Conservation (phyloP, 2,113 vertebrate genomes). For the Prinia subflava region DNA sequence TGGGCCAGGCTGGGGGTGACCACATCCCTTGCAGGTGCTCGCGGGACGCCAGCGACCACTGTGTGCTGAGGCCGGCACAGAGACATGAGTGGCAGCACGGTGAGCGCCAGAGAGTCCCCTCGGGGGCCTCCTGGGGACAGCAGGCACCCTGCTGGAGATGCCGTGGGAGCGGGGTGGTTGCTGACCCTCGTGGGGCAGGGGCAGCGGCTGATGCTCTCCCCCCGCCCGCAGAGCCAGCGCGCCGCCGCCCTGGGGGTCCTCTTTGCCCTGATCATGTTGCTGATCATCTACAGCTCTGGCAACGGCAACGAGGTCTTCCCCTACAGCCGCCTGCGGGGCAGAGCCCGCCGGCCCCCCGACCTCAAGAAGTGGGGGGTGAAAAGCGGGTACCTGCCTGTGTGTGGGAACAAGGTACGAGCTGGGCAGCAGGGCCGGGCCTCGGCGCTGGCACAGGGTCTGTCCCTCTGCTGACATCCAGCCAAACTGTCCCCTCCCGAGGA, state of each 20-base stretch:
- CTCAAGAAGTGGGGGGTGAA: constrained; percentile 86
- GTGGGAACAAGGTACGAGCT: constrained; percentile 87
- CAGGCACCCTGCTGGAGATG: not conserved
- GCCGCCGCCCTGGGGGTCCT: constrained; percentile 83
- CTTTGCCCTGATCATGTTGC: constrained; percentile 87
- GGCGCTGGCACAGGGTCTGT: fast-evolving
- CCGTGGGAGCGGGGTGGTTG: fast-evolving
- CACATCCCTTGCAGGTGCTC: not conserved
- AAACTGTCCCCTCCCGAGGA: not conserved
- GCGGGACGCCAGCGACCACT: not conserved
- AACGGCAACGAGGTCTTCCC: constrained; percentile 77
- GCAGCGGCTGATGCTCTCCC: not conserved
- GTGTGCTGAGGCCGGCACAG: not conserved
- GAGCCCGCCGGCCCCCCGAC: constrained; percentile 65
- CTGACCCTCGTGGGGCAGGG: not conserved
- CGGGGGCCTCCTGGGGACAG: not conserved
- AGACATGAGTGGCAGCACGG: constrained; percentile 76
- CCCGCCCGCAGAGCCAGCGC: constrained; percentile 77
- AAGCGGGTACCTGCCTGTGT: constrained; percentile 80
- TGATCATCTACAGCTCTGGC: constrained; percentile 93
- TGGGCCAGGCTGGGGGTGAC: not conserved
- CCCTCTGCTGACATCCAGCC: not conserved
- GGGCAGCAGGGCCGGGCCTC: fast-evolving
- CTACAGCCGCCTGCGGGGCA: constrained; percentile 63
- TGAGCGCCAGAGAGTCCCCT: constrained; percentile 18